A percentile compares a stretch with the other conserved stretches of the same genome.
phyloP scores from a whole-genome alignment of 2,888 invertebrate species.

The Melinopterus prodromus region DNA sequence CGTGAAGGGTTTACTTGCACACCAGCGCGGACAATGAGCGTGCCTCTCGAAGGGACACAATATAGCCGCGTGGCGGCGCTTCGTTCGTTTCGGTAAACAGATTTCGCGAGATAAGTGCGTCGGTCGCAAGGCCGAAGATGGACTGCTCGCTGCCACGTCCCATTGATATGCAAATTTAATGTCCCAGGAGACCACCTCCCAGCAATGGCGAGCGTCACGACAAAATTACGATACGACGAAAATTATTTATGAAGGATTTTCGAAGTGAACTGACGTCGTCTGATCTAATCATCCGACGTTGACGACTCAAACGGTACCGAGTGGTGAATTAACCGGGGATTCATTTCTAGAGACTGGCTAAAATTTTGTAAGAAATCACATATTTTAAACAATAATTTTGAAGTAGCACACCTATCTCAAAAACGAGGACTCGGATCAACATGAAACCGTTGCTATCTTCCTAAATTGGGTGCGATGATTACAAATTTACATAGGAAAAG shows the following conservation, averaged over 20 bases:
- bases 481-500: too few relatives aligned
- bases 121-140: background rate
- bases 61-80: background rate
- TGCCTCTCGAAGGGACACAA: background rate
- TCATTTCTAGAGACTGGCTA: too few relatives aligned
- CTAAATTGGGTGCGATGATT: too few relatives aligned
- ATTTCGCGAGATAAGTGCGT: background rate
- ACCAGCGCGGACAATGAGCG: background rate
- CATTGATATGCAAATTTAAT: background rate
- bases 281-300: too few relatives aligned
- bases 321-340: too few relatives aligned
- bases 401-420: too few relatives aligned
- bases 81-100: background rate
- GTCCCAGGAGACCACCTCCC: background rate
- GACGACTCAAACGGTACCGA: too few relatives aligned
- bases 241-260: slow-evolving; percentile 4
- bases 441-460: too few relatives aligned
- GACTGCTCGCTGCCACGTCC: background rate
- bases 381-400: too few relatives aligned
- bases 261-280: background rate
- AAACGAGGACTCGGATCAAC: too few relatives aligned
- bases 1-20: background rate
- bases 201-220: background rate
- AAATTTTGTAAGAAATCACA: too few relatives aligned
- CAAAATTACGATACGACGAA: background rate